Evolutionary conservation across 2,113 vertebrate species (phyloP).

Genomic region (Archilochus colubris): DNA sequence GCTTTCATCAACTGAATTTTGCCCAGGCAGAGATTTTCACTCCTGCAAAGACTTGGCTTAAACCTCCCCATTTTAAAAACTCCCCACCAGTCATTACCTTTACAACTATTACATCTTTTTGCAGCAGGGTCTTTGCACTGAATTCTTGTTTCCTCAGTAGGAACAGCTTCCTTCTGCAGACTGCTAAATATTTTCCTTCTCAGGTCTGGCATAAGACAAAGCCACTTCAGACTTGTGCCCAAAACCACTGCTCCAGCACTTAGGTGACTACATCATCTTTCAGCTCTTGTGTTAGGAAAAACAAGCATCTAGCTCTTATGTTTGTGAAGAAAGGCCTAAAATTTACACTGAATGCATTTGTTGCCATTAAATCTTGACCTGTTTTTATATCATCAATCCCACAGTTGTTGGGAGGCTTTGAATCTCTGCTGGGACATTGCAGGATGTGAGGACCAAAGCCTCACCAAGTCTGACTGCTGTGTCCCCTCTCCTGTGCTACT

Average conservation of each 20-base stretch:
- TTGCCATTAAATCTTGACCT: neutral
- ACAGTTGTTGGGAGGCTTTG: neutral
- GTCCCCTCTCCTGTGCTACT: neutral
- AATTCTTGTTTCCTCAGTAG: neutral
- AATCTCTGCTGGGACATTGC: neutral
- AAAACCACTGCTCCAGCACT: neutral
- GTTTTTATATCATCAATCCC: neutral
- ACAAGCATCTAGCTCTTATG: neutral
- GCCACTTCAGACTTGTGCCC: neutral
- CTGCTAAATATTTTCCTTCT: neutral
- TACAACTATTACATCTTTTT: neutral
- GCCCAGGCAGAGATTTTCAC: neutral
- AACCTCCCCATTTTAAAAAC: neutral
- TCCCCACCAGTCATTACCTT: neutral
- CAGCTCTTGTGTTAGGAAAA: neutral
- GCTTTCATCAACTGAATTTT: neutral
- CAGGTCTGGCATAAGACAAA: neutral
- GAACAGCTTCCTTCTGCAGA: neutral
- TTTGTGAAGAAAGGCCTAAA: neutral
- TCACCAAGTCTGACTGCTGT: rapidly evolving
- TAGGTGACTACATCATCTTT: neutral
- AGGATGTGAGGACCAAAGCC: neutral
- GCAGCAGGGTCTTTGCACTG: neutral
- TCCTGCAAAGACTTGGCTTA: neutral
- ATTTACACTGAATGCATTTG: neutral